Base-by-base conservation (phyloP, 2,888 invertebrate species). In the Diplazon laetatorius region DNA sequence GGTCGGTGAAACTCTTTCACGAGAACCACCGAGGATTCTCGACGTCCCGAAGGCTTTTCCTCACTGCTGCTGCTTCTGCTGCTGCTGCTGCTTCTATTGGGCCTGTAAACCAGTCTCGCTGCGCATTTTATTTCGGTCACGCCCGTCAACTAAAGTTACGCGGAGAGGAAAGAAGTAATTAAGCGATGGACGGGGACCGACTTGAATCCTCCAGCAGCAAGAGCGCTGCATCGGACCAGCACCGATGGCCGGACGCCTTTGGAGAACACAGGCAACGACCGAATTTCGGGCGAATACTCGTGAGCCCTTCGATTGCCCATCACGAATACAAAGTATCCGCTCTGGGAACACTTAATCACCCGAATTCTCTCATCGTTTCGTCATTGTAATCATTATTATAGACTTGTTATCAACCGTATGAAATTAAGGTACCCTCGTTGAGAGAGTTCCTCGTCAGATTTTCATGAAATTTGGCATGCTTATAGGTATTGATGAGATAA, bases 111-210 rank as follows among this genome's bases (percentile, higher is more conserved):
- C 42, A 30, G 20, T 16, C 50, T 22, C 48, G 59, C 35, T n/a
- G 71, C 60, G 46, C 80, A 81, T 82, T 82, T 81, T 80, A 82
- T 82, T 78, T 82, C 81, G 81, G 82, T 82, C 82, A 82, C 82
- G 82, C 80, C 81, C 82, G 80, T 77, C 82, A 78, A 80, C 76
- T 68, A 80, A 82, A 82, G 82, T 82, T 82, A 74, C 77, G 78
- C n/a, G 75, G 73, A 63, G 71, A 72, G 79, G 79, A 72, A 82
- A 81, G 81, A 81, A 82, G 82, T 82, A 82, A 82, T 82, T 82
- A 82, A 82, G 80, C 81, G 79, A 82, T 81, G 80, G 82, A 82
- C 79, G 80, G n/a, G n/a, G n/a, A 81, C 80, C 80, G 72, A 75
- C 75, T 72, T 20, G 78, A 75, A 79, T 72, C 72, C 68, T 68